phyloP scores from a whole-genome alignment of 2,797 vertebrate genomes.

The Schizothorax lantsangensis region DNA sequence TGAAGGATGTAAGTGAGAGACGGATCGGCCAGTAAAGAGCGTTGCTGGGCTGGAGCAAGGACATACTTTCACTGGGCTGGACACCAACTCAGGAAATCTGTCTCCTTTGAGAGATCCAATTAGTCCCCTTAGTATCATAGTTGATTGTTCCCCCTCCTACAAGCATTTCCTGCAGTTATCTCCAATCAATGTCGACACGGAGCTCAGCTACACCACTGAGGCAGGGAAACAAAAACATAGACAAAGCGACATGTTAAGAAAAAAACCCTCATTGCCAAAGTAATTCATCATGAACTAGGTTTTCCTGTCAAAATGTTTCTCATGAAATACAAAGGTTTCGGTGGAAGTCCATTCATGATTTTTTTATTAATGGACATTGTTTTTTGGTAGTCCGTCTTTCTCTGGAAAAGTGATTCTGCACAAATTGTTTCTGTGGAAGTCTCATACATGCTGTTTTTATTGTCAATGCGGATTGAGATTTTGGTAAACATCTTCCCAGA shows the following conservation, averaged over 20 bases:
- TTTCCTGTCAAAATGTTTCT: conserved; percentile 9
- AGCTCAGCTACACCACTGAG: not conserved
- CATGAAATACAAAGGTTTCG: not conserved
- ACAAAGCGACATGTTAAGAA: not conserved
- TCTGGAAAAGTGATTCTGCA: not conserved
- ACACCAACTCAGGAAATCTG: conserved; percentile 48
- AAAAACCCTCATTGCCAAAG: conserved; percentile 22
- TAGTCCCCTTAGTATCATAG: conserved; percentile 36
- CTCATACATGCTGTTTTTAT: not conserved
- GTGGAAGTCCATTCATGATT: not conserved
- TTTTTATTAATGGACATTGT: not conserved
- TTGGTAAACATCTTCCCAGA: not conserved
- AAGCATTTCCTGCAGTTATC: conserved; percentile 56
- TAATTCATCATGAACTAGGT: not conserved
- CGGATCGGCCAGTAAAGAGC: not conserved
- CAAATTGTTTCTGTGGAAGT: not conserved
- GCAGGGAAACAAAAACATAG: conserved; percentile 14
- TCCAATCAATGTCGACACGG: conserved; percentile 33
- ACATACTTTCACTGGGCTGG: conserved; percentile 44
- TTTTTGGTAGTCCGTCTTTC: conserved; percentile 9
- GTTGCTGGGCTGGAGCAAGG: not conserved
- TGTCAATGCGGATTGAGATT: not conserved
- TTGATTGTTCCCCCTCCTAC: conserved; percentile 40
- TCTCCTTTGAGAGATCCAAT: conserved; percentile 42
- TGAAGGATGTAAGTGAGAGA: not conserved